Conservation (phyloP, 2,888 invertebrate species). For the Lydus trimaculatus region DNA sequence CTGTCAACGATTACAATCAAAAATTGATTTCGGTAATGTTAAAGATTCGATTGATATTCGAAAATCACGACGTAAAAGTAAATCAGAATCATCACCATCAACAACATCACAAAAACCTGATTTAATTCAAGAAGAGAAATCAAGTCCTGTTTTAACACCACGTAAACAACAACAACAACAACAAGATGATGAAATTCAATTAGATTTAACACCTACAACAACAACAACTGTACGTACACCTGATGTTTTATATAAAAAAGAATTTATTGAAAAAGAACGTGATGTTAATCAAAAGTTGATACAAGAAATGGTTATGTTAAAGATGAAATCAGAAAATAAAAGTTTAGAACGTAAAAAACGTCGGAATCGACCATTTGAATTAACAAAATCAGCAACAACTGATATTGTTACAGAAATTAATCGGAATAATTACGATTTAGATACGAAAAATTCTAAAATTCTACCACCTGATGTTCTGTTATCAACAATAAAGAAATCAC, state of each 20-base stretch:
- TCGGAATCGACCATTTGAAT: slow-evolving; percentile 55
- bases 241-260: slow-evolving; percentile 58
- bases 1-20: slow-evolving; percentile 71
- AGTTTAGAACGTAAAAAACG: slow-evolving; percentile 67
- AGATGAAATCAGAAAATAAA: slow-evolving; percentile 73
- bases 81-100: slow-evolving; percentile 43
- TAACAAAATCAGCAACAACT: slow-evolving; percentile 54
- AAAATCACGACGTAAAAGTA: slow-evolving; percentile 64
- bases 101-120: slow-evolving; percentile 47
- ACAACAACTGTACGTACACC: slow-evolving; percentile 40
- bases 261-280: slow-evolving; percentile 80
- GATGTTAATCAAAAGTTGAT: slow-evolving; percentile 85
- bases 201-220: slow-evolving; percentile 37
- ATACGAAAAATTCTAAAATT: slow-evolving; percentile 34
- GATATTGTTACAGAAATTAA: slow-evolving; percentile 45
- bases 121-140: slow-evolving; percentile 58
- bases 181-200: slow-evolving; percentile 35
- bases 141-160: slow-evolving; percentile 51
- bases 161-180: slow-evolving; percentile 3
- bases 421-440: slow-evolving; percentile 28
- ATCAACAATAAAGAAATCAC: slow-evolving; percentile 49
- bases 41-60: slow-evolving; percentile 73
- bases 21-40: slow-evolving; percentile 74
- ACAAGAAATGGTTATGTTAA: slow-evolving; percentile 83
- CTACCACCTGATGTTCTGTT: slow-evolving; percentile 53